These are phyloP conservation scores for Hypena proboscidalis DNA, from an alignment of 2,888 invertebrate genomes.

Conservation along the genomic window DNA sequence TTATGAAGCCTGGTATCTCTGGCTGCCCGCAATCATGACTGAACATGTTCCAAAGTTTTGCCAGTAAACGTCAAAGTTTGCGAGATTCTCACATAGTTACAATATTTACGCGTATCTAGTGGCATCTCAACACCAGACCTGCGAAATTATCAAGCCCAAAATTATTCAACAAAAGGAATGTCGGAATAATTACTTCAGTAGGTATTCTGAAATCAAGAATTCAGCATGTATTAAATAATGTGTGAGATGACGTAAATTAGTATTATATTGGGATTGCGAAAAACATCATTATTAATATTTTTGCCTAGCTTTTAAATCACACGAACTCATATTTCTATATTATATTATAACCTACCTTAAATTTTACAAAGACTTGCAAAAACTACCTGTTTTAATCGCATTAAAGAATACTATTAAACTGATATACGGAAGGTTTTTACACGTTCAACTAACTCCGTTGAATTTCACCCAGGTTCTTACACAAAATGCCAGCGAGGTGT, in stretches of 20 bases:
- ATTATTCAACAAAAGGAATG: conserved; percentile 31
- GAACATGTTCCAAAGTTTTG: conserved; percentile 32
- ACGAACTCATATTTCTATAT: no score
- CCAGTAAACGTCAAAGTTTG: conserved; percentile 38
- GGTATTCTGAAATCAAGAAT: conserved; percentile 15
- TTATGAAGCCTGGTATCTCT: conserved; percentile 29
- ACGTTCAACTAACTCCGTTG: neutral
- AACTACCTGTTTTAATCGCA: neutral
- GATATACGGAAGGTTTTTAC: neutral
- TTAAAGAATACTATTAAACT: neutral
- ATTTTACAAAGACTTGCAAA: no score
- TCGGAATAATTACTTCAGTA: conserved; percentile 25
- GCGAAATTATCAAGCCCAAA: conserved; percentile 11
- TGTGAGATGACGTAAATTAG: neutral
- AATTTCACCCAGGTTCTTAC: conserved; percentile 1
- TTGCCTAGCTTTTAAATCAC: no score
- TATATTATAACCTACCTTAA: no score
- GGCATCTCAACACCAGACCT: conserved; percentile 9
- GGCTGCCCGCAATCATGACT: conserved; percentile 31
- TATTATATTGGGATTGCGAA: no score
- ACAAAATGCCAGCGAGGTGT: conserved; percentile 3
- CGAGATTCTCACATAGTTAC: conserved; percentile 26
- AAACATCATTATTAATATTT: no score
- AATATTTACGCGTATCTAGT: neutral
- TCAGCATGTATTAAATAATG: neutral